phyloP scores from a whole-genome alignment of 2,888 invertebrate species.

The Frankliniella intonsa region DNA sequence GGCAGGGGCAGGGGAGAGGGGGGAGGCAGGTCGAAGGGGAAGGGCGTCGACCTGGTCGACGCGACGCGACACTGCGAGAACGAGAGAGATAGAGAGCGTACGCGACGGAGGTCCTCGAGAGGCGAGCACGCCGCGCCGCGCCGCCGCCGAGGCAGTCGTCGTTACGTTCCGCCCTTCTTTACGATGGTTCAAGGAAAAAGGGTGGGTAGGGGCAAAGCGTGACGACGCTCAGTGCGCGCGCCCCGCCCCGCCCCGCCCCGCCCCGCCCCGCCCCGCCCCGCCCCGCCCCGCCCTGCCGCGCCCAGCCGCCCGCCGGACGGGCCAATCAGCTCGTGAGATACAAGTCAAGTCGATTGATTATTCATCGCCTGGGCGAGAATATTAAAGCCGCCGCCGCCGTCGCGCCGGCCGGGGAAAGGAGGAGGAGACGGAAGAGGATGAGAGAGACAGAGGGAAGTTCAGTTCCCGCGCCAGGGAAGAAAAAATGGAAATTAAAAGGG shows the following conservation, averaged over 20 bases:
- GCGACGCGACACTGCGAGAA: neutral
- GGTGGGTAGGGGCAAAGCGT: too few relatives aligned
- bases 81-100: neutral
- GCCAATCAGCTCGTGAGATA: neutral
- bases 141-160: neutral
- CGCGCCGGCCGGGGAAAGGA: too few relatives aligned
- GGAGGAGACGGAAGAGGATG: too few relatives aligned
- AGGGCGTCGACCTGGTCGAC: neutral
- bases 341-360: constrained; percentile 12
- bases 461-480: too few relatives aligned
- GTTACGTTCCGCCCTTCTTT: too few relatives aligned
- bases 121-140: neutral
- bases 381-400: neutral
- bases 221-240: too few relatives aligned
- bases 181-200: too few relatives aligned
- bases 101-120: too few relatives aligned
- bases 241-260: too few relatives aligned
- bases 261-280: too few relatives aligned
- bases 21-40: neutral
- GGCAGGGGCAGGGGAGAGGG: neutral
- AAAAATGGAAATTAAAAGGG: neutral
- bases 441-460: too few relatives aligned
- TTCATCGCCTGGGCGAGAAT: constrained; percentile 15
- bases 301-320: neutral
- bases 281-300: neutral